Evolutionary conservation across 2,888 invertebrate genomes (phyloP), one percentile per base, ranked within the genome.

Genomic region (Heliconius ethilla): DNA sequence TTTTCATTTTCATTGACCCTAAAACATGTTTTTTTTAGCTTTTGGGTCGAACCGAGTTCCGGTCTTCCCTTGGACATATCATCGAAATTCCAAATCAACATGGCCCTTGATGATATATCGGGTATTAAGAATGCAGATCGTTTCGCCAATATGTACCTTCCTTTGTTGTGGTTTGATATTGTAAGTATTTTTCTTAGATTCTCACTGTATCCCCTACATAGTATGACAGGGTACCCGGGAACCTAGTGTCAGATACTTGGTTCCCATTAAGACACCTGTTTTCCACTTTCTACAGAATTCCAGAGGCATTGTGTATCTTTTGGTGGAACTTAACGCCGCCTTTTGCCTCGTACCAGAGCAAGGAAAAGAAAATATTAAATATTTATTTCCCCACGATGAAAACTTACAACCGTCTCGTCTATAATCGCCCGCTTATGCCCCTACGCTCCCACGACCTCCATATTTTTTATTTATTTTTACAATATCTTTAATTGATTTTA

Each of bases 161-260:
- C 98, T 0, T 92, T 98, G 87, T 92, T 98, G 6, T 98, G 98
- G 98, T 97, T 97, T 82, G 98, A 98, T 95, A 97, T 97, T 87
- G 98, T 98, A 95, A 97, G 97, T 96, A 86, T 40, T 59, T 59
- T 59, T 45, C 13, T 59, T n/a, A 59, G n/a, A 9, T 59, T 59
- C 55, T 2, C 55, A n/a, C 3, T n/a, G n/a, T n/a, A 22, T 59
- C 9, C 55, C 55, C 15, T 18, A 9, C 55, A 10, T n/a, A n/a
- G 9, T 18, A 59, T 0, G 55, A 18, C 10, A n/a, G n/a, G n/a
- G 55, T 10, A 59, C 7, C 7, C 6, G 3, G 9, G 3, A 59
- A 9, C n/a, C n/a, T n/a, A n/a, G 59, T 59, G 59, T 55, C 22
- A 55, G 55, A 55, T 22, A 22, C 22, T 55, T 5, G 9, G 55